A percentile compares a stretch with the other conserved stretches of the same genome.
phyloP scores from a whole-genome alignment of 2,797 vertebrate species.

The Simalia tracyae region DNA sequence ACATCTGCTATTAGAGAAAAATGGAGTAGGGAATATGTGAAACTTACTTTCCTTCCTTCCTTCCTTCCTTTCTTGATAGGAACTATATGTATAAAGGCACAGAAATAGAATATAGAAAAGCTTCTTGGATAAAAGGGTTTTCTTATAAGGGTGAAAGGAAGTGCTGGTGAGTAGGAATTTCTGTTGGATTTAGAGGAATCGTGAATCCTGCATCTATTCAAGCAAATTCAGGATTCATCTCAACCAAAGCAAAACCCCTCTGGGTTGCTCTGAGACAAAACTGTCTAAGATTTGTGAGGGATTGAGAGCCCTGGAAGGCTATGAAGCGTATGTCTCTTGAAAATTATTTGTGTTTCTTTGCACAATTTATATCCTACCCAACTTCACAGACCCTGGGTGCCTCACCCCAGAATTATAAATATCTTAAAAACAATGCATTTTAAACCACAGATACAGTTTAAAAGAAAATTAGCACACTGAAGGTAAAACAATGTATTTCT shows the following conservation, averaged over 20 bases:
- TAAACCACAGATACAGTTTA: too few species aligned
- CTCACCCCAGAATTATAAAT: too few species aligned
- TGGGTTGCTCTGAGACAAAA: neutral
- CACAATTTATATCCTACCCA: neutral
- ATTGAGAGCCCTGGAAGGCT: neutral
- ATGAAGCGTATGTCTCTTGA: neutral
- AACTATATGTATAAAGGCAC: constrained; percentile 35
- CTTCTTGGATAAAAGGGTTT: constrained; percentile 35
- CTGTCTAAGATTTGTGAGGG: neutral
- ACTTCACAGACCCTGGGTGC: neutral
- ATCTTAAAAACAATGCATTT: too few species aligned
- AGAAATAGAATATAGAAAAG: neutral
- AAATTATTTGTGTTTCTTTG: neutral
- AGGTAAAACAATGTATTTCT: too few species aligned
- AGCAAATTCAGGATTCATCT: accelerated
- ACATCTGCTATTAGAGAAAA: constrained; percentile 73
- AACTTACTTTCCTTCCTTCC: neutral
- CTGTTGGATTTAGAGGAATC: neutral
- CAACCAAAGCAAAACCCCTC: neutral
- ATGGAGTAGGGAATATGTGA: constrained; percentile 64
- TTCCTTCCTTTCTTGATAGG: constrained; percentile 38
- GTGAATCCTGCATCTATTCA: neutral
- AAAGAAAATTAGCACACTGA: too few species aligned
- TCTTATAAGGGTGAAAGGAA: neutral
- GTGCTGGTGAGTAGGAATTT: neutral